Conservation (phyloP, 2,888 invertebrate species). For the Sminthurides aquaticus region DNA sequence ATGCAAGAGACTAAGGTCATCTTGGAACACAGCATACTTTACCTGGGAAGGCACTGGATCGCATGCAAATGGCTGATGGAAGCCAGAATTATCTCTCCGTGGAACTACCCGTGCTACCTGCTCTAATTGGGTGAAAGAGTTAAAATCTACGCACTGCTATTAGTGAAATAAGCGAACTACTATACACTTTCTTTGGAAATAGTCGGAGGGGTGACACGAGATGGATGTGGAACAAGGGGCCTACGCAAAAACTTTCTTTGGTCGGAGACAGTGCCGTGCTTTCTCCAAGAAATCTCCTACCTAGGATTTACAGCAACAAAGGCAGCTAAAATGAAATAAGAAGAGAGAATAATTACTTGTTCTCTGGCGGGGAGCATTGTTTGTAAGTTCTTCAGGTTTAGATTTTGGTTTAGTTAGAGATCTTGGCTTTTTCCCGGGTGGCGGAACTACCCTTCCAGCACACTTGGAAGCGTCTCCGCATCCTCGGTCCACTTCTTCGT, state of each 20-base stretch:
- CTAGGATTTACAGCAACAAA: not conserved
- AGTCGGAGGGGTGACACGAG: too few relatives aligned
- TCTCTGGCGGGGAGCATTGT: slow-evolving; percentile 21
- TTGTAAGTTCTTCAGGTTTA: slow-evolving; percentile 25
- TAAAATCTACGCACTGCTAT: not conserved
- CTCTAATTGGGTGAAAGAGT: not conserved
- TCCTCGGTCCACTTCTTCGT: slow-evolving; percentile 35
- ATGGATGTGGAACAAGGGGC: too few relatives aligned
- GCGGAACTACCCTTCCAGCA: slow-evolving; percentile 22
- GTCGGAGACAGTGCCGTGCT: too few relatives aligned
- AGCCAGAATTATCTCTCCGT: not conserved
- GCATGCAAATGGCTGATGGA: not conserved
- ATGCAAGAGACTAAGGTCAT: too few relatives aligned
- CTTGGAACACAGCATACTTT: not conserved
- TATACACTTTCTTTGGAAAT: too few relatives aligned
- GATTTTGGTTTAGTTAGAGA: slow-evolving; percentile 17
- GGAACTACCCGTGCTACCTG: not conserved
- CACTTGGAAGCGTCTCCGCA: slow-evolving; percentile 36
- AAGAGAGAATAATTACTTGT: slow-evolving; percentile 15
- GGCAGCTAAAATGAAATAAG: not conserved
- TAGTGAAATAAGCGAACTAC: not conserved
- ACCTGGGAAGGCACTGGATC: not conserved
- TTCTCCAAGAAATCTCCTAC: not conserved
- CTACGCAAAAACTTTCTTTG: not conserved
- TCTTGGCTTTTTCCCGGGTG: slow-evolving; percentile 19